Base-by-base conservation (phyloP, 2,797 vertebrate species). In the Dromococcyx pavoninus region DNA sequence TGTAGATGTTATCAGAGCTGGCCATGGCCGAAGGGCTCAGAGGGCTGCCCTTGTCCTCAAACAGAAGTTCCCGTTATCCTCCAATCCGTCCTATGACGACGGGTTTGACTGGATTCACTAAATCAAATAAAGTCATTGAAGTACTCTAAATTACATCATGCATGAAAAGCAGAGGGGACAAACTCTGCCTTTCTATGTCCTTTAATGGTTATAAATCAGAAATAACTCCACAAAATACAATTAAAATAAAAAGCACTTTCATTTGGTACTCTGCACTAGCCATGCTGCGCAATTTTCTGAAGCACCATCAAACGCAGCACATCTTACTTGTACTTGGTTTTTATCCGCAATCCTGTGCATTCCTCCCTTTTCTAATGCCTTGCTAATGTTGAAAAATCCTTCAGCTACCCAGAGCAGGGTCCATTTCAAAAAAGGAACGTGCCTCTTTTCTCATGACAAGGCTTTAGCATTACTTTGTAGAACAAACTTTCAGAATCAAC, bases 401-500 rank as follows among this genome's bases (percentile, higher is more conserved):
- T 79, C 14, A 56, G 73, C 37, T 35, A 90, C 23, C 27, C 75
- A 86, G 71, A 89, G 73, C n/a, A 48, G 51, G 54, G 62, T 13
- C 74, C 37, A 62, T 57, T 71, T 91, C 65, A 44, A 69, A 92
- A 70, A 27, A 86, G 53, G 44, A 78, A 84, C 91, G 76, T 43
- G 35, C 6, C 35, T 50, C 69, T 88, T 84, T 91, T 51, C 43
- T 93, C 70, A 46, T 46, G 65, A 91, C 87, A 78, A 80, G 77
- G 77, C 54, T 72, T 88, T 87, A 72, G 74, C 37, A 32, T 25
- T 3, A 13, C 58, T 64, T 78, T 69, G 64, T 7, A 75, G 70
- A 77, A 84, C 70, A 85, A 95, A 94, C 78, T 91, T 96, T 48
- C 65, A 82, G 77, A 73, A 94, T 65, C 71, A 82, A 41, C 86